phyloP scores from a whole-genome alignment of 1,140 invertebrate genomes.

The Drosophila navojoa region DNA sequence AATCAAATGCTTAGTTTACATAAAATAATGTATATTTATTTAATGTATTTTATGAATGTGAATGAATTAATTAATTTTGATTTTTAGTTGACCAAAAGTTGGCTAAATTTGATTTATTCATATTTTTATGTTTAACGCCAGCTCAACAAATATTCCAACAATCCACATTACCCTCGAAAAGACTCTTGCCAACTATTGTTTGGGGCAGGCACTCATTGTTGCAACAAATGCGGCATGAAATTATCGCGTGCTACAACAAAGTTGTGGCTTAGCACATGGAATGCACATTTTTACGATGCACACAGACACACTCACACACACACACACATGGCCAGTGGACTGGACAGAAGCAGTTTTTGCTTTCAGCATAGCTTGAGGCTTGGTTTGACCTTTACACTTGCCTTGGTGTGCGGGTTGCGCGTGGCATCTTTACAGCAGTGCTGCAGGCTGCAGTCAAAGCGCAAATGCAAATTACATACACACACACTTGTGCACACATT shows the following conservation, averaged over 20 bases:
- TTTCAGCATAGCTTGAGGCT: slow-evolving; percentile 5
- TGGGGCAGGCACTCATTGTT: slow-evolving; percentile 21
- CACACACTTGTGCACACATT: neutral
- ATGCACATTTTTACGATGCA: slow-evolving; percentile 8
- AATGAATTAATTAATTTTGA: too few relatives aligned
- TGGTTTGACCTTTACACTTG: slow-evolving; percentile 25
- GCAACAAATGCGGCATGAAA: slow-evolving; percentile 21
- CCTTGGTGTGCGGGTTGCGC: neutral
- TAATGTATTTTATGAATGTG: neutral
- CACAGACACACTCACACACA: slow-evolving; percentile 2
- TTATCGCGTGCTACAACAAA: slow-evolving; percentile 17
- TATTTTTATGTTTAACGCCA: too few relatives aligned
- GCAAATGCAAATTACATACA: slow-evolving; percentile 44
- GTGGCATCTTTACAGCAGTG: slow-evolving; percentile 15
- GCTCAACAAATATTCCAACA: too few relatives aligned
- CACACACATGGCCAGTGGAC: neutral
- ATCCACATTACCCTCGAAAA: neutral
- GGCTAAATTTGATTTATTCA: too few relatives aligned
- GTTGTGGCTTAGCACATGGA: slow-evolving; percentile 2
- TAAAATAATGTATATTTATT: too few relatives aligned
- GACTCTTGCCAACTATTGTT: slow-evolving; percentile 5
- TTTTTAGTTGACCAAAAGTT: neutral
- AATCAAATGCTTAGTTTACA: too few relatives aligned
- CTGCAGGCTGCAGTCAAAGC: slow-evolving; percentile 16
- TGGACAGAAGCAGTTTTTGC: slow-evolving; percentile 17